A percentile compares a stretch with the other conserved stretches of the same genome.
Evolutionary conservation across 2,888 invertebrate genomes (phyloP).

Genomic region (Caenorhabditis doughertyi): DNA sequence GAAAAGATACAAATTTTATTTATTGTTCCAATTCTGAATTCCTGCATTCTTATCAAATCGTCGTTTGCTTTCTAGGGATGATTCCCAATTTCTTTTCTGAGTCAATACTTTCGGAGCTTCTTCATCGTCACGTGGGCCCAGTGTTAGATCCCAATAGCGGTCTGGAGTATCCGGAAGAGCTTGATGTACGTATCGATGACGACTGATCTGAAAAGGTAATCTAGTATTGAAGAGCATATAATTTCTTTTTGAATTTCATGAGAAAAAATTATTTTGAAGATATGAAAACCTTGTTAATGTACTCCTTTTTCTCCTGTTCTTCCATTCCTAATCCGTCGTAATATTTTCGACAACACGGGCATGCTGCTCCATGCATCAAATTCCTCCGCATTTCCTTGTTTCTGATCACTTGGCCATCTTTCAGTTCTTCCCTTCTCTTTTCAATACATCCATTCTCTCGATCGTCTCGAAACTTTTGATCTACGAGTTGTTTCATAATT

Average conservation of each 20-base stretch:
- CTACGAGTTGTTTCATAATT: conserved; percentile 47
- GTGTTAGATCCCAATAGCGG: conserved; percentile 74
- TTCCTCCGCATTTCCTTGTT: conserved; percentile 44
- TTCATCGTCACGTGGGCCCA: conserved; percentile 40
- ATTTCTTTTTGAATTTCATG: too few species aligned
- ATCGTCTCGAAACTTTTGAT: conserved; percentile 30
- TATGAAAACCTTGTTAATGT: conserved; percentile 70
- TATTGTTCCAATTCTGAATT: conserved; percentile 44
- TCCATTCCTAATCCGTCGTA: conserved; percentile 73
- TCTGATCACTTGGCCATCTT: conserved; percentile 56
- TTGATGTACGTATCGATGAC: conserved; percentile 73
- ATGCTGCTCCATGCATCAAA: conserved; percentile 72
- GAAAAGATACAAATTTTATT: not conserved
- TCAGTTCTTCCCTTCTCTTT: conserved; percentile 21
- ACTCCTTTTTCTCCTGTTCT: conserved; percentile 63
- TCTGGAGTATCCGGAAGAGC: conserved; percentile 74
- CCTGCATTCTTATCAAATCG: conserved; percentile 21
- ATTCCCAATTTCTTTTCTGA: conserved; percentile 13
- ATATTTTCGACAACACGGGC: conserved; percentile 74
- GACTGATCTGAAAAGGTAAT: conserved; percentile 58
- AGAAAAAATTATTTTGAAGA: not conserved
- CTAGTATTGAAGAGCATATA: too few species aligned
- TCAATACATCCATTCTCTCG: conserved; percentile 48
- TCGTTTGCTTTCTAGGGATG: not conserved
- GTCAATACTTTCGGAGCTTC: not conserved